Percentiles rank a stretch among this genome's conserved stretches.
Evolutionary conservation across 2,113 vertebrate species (phyloP).

Genomic region (Clarias gariepinus): DNA sequence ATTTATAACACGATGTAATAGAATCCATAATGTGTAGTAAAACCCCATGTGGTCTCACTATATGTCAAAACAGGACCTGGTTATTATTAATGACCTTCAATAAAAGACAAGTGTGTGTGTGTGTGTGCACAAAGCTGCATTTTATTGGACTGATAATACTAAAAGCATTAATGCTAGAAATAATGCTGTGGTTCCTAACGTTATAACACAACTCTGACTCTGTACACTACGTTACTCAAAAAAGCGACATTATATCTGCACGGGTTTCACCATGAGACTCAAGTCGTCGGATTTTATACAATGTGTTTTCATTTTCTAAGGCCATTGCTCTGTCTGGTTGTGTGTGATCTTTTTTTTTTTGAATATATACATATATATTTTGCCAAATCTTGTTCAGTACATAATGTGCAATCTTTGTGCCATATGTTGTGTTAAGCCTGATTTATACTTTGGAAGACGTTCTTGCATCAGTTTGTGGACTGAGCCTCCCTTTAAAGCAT

Average conservation of each 20-base stretch:
- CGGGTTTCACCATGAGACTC: not conserved
- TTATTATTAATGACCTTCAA: not conserved
- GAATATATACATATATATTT: constrained; percentile 39
- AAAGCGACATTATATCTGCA: not conserved
- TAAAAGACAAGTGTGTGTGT: not conserved
- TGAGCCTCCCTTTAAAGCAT: not conserved
- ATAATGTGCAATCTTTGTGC: constrained; percentile 69
- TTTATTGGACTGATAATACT: not conserved
- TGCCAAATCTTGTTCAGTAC: constrained; percentile 73
- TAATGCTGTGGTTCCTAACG: not conserved
- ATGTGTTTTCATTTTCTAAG: not conserved
- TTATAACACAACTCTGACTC: not conserved
- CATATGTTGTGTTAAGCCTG: constrained; percentile 60
- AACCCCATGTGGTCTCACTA: not conserved
- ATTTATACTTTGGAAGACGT: not conserved
- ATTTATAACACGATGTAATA: not conserved
- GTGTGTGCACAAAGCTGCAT: not conserved
- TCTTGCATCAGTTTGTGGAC: not conserved
- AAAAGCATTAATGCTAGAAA: not conserved
- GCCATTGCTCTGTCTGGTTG: not conserved
- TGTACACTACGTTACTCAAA: not conserved
- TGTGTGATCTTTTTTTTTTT: constrained; percentile 10
- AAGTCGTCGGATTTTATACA: constrained; percentile 17
- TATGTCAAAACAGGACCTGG: not conserved
- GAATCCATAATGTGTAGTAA: not conserved